phyloP scores from a whole-genome alignment of 2,888 invertebrate genomes.

The Antheraea assamensis region DNA sequence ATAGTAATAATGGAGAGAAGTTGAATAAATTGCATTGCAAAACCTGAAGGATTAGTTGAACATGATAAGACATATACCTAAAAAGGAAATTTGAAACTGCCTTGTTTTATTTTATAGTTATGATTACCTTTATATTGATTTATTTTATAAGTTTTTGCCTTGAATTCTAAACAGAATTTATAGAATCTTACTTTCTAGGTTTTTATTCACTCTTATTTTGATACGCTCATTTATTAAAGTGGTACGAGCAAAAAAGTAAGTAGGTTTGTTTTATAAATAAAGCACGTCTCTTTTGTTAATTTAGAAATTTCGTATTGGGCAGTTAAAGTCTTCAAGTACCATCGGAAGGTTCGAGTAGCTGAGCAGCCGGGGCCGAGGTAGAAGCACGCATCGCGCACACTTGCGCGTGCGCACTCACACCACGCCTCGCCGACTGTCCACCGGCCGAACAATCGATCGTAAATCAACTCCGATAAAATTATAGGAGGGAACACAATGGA shows the following conservation, averaged over 20 bases:
- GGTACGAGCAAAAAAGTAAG: neutral
- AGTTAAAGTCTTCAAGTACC: constrained; percentile 65
- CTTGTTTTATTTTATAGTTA: too few species aligned
- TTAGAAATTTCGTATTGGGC: constrained; percentile 52
- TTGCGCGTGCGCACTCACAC: constrained; percentile 69
- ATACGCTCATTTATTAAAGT: neutral
- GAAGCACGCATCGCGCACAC: constrained; percentile 58
- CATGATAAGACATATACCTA: too few species aligned
- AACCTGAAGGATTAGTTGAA: too few species aligned
- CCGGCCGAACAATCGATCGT: constrained; percentile 81
- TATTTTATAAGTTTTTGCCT: too few species aligned
- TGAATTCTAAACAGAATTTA: neutral
- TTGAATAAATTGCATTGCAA: too few species aligned
- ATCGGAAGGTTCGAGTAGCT: constrained; percentile 38
- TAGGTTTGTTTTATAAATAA: neutral
- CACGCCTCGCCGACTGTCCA: constrained; percentile 69
- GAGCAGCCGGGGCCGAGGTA: constrained; percentile 25
- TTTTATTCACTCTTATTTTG: neutral
- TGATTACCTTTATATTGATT: too few species aligned
- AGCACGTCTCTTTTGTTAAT: constrained; percentile 57
- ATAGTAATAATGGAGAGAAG: too few species aligned
- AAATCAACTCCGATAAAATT: constrained; percentile 82
- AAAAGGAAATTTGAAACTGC: too few species aligned
- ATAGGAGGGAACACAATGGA: constrained; percentile 82
- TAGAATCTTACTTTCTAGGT: neutral